Conservation (phyloP, 2,888 invertebrate species). For the Agrotis segetum region DNA sequence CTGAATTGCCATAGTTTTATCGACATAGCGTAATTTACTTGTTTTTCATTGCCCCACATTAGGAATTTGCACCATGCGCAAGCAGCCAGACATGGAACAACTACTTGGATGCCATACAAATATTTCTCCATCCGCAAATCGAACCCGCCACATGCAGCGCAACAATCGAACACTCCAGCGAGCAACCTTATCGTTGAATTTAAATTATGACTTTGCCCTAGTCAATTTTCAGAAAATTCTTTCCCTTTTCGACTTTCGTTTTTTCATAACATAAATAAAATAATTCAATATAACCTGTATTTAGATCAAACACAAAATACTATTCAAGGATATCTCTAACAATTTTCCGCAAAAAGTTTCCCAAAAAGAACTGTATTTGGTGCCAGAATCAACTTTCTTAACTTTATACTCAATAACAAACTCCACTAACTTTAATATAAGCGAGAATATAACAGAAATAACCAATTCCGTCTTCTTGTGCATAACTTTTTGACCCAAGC, state of each 20-base stretch:
- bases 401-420: constrained; percentile 42
- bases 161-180: too few species aligned
- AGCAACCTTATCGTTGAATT: too few species aligned
- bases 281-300: neutral
- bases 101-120: too few species aligned
- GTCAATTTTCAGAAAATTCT: neutral
- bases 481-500: constrained; percentile 60
- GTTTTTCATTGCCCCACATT: too few species aligned
- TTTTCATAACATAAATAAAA: neutral
- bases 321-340: neutral
- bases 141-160: too few species aligned
- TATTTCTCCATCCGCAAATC: too few species aligned
- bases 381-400: constrained; percentile 25
- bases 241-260: neutral
- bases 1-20: too few species aligned
- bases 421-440: constrained; percentile 50
- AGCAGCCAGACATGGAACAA: too few species aligned
- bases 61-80: too few species aligned
- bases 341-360: constrained; percentile 5
- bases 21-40: too few species aligned
- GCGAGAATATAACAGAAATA: constrained; percentile 56
- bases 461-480: constrained; percentile 60
- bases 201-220: neutral
- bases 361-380: constrained; percentile 3
- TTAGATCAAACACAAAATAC: neutral